Conservation (phyloP, 2,888 invertebrate species). For the Drosophila siamana region DNA sequence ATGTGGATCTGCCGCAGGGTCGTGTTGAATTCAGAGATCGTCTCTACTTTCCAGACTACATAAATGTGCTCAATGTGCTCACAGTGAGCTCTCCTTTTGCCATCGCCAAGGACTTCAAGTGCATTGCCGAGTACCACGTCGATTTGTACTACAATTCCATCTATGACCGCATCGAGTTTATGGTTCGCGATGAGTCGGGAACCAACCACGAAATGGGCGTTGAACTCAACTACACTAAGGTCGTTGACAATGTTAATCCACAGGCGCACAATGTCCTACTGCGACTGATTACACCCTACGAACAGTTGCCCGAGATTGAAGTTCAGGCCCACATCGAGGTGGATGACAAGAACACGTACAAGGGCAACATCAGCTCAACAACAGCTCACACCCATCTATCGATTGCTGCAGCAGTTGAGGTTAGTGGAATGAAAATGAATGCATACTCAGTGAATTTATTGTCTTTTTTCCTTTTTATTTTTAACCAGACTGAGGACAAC, state of each 20-base stretch:
- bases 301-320: constrained; percentile 86
- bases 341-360: constrained; percentile 86
- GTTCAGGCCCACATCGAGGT: constrained; percentile 85
- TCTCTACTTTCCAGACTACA: constrained; percentile 86
- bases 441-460: too few relatives aligned
- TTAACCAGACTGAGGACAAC: constrained; percentile 87
- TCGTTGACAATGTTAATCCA: constrained; percentile 84
- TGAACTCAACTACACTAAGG: constrained; percentile 86
- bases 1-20: constrained; percentile 87
- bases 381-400: constrained; percentile 86
- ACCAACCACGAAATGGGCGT: constrained; percentile 83
- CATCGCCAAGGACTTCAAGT: constrained; percentile 85
- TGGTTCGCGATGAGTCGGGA: constrained; percentile 84
- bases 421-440: constrained; percentile 76
- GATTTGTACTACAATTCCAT: constrained; percentile 85
- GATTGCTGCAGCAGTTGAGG: constrained; percentile 87
- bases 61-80: constrained; percentile 86
- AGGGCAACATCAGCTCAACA: constrained; percentile 86
- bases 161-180: constrained; percentile 86
- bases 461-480: neutral
- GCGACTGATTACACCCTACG: constrained; percentile 87
- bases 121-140: constrained; percentile 86
- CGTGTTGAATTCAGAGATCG: constrained; percentile 87
- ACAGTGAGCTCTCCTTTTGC: constrained; percentile 87
- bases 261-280: constrained; percentile 86